These are phyloP conservation scores for Pseudochaenichthys georgianus DNA, from an alignment of 2,797 vertebrate genomes.

Conservation along the genomic window DNA sequence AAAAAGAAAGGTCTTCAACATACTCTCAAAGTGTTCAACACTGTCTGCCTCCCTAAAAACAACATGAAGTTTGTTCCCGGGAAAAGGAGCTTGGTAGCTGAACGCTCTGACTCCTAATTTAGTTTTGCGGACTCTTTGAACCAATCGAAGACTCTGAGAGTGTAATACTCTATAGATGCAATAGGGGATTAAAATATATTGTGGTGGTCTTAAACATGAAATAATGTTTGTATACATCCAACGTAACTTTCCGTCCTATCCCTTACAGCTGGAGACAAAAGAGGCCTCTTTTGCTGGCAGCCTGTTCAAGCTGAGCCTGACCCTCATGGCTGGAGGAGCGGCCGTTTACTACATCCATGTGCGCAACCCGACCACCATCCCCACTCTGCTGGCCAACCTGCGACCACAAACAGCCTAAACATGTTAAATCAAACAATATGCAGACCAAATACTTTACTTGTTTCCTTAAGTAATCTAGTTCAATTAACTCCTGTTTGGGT, in stretches of 20 bases:
- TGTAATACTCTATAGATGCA: no score
- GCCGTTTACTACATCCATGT: slow-evolving; percentile 63
- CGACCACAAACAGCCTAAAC: slow-evolving; percentile 39
- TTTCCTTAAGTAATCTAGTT: slow-evolving; percentile 9
- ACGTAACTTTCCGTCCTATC: background rate
- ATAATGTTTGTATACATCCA: background rate
- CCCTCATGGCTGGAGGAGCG: slow-evolving; percentile 53
- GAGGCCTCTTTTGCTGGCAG: slow-evolving; percentile 13
- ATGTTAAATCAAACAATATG: background rate
- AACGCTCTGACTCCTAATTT: no score
- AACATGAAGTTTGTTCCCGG: no score
- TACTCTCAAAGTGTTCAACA: no score
- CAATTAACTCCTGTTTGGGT: background rate
- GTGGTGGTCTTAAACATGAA: no score
- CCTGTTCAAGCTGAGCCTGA: slow-evolving; percentile 66
- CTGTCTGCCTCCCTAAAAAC: no score
- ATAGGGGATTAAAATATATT: no score
- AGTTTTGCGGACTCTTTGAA: no score
- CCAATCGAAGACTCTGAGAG: no score
- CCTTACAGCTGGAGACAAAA: slow-evolving; percentile 42
- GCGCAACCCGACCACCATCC: slow-evolving; percentile 48
- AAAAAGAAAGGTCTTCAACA: no score
- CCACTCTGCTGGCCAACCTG: slow-evolving; percentile 64
- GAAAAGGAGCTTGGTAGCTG: no score
- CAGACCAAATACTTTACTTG: background rate